phyloP scores from a whole-genome alignment of 1,140 invertebrate species.

The Oryctes rhinoceros region DNA sequence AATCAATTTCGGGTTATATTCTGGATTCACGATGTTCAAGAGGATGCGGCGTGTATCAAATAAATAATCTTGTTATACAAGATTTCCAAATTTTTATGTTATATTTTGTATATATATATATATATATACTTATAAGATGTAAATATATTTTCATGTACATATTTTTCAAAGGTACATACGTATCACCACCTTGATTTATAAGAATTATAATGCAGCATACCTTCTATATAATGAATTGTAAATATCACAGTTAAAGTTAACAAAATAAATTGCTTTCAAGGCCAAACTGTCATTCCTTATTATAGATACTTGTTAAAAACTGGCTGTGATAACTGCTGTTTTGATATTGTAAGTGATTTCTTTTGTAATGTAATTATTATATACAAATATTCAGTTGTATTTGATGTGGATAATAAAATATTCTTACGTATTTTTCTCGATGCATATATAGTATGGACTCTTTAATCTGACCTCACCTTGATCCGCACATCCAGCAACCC shows the following conservation, averaged over 20 bases:
- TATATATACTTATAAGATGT: not conserved
- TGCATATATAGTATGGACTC: too few relatives aligned
- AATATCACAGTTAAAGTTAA: not conserved
- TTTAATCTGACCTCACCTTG: too few relatives aligned
- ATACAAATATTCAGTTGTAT: too few relatives aligned
- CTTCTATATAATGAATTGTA: not conserved
- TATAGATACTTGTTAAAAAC: conserved; percentile 2
- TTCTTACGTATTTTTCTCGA: too few relatives aligned
- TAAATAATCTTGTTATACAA: conserved; percentile 32
- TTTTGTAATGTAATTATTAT: not conserved
- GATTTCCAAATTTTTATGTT: not conserved
- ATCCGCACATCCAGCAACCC: too few relatives aligned
- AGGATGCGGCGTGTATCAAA: conserved; percentile 32
- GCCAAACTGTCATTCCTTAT: conserved; percentile 7
- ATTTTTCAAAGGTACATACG: not conserved
- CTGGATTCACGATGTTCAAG: conserved; percentile 69
- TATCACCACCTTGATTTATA: not conserved
- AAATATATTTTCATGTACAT: too few relatives aligned
- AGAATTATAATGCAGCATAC: not conserved
- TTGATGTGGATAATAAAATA: too few relatives aligned
- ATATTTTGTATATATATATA: conserved; percentile 11
- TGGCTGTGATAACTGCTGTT: conserved; percentile 28
- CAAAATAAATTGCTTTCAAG: not conserved
- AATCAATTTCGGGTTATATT: conserved; percentile 73
- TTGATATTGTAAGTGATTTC: conserved; percentile 1